These are phyloP conservation scores for Meteorus cinctellus DNA, from an alignment of 2,888 invertebrate species.

Conservation along the genomic window DNA sequence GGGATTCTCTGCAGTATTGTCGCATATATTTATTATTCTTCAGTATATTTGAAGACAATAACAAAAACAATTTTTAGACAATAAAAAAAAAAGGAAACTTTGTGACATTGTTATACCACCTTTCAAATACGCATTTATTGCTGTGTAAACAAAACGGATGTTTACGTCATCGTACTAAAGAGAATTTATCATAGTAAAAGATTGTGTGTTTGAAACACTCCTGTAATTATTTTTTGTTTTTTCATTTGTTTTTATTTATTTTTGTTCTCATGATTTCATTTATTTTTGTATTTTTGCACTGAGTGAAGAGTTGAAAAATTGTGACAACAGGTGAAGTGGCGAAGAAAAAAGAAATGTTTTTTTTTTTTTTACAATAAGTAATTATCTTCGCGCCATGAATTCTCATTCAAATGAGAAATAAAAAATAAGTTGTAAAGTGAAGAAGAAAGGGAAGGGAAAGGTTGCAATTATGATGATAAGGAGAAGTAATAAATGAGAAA, in stretches of 20 bases:
- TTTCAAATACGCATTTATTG: background rate
- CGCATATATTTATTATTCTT: background rate
- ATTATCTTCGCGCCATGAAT: slow-evolving; percentile 52
- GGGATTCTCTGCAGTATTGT: slow-evolving; percentile 12
- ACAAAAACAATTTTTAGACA: background rate
- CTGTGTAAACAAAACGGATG: slow-evolving; percentile 2
- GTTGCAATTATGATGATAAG: background rate
- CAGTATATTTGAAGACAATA: background rate
- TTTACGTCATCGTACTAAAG: background rate
- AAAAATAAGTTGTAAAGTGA: background rate
- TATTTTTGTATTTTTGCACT: background rate
- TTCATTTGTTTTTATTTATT: slow-evolving; percentile 17
- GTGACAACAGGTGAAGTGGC: slow-evolving; percentile 37
- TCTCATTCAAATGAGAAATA: slow-evolving; percentile 46
- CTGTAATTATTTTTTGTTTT: slow-evolving; percentile 33
- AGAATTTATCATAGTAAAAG: background rate
- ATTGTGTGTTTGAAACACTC: slow-evolving; percentile 20
- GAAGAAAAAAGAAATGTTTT: slow-evolving; percentile 39
- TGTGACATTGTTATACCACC: slow-evolving; percentile 3
- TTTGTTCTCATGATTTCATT: background rate
- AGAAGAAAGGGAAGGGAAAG: background rate
- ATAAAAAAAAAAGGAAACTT: background rate
- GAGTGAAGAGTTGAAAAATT: slow-evolving; percentile 27
- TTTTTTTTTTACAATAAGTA: slow-evolving; percentile 46
- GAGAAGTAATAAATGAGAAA: background rate